A percentile compares a stretch with the other conserved stretches of the same genome.
Evolutionary conservation across 2,888 invertebrate genomes (phyloP).

Genomic region (Gymnosoma rotundatum): DNA sequence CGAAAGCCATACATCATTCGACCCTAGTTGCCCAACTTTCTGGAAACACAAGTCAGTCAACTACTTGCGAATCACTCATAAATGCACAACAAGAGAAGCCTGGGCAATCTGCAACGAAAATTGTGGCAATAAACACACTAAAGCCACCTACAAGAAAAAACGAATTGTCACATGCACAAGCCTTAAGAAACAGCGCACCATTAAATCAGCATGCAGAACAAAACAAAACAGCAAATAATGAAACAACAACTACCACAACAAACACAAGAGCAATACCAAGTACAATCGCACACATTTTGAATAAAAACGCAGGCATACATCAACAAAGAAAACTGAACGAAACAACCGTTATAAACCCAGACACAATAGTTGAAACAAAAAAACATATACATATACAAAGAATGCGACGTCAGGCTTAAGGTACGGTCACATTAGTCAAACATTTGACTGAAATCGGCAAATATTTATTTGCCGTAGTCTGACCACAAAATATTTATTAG

Average conservation of each 20-base stretch:
- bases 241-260: neutral
- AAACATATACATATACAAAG: neutral
- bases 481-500: no score
- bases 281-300: neutral
- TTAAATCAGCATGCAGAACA: neutral
- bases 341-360: neutral
- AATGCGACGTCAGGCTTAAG: neutral
- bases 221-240: neutral
- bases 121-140: neutral
- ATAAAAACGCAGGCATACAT: neutral
- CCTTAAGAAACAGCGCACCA: neutral
- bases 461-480: no score
- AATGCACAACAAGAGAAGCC: conserved; percentile 14
- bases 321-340: no score
- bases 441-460: no score
- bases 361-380: neutral
- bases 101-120: neutral
- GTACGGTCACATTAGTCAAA: no score
- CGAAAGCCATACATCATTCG: no score
- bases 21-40: conserved; percentile 11
- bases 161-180: neutral
- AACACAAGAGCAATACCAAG: neutral
- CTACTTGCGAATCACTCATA: neutral
- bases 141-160: neutral
- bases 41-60: conserved; percentile 36